phyloP scores from a whole-genome alignment of 2,797 vertebrate genomes.

The Rhynchotus rufescens region DNA sequence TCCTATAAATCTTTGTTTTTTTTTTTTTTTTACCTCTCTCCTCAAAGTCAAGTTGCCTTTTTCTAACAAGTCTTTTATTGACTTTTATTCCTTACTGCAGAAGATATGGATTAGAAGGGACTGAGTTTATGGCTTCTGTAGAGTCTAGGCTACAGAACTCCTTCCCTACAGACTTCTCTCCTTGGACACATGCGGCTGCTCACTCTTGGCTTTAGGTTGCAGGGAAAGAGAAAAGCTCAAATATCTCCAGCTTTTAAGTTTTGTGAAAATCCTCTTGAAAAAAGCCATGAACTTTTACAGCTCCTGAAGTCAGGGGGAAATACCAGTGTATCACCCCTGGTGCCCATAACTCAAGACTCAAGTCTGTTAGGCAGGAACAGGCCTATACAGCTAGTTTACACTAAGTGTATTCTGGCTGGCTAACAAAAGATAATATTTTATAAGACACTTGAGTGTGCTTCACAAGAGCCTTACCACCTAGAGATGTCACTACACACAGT shows the following conservation, averaged over 20 bases:
- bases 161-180: neutral
- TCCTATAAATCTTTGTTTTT: neutral
- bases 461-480: neutral
- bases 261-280: neutral
- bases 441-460: neutral
- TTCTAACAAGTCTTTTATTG: neutral
- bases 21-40: neutral
- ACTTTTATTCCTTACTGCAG: conserved; percentile 8
- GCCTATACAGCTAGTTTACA: neutral
- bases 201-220: neutral
- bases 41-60: neutral
- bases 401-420: neutral
- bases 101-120: neutral
- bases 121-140: neutral
- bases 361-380: neutral
- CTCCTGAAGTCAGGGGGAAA: neutral
- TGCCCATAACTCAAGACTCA: neutral
- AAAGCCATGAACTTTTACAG: neutral
- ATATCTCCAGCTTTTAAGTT: neutral
- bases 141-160: neutral
- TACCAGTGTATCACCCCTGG: fast-evolving
- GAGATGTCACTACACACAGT: neutral
- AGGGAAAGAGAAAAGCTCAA: neutral
- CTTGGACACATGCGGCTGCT: neutral
- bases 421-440: neutral